Evolutionary conservation across 2,113 vertebrate species (phyloP).

Genomic region (Thryonomys swinderianus): DNA sequence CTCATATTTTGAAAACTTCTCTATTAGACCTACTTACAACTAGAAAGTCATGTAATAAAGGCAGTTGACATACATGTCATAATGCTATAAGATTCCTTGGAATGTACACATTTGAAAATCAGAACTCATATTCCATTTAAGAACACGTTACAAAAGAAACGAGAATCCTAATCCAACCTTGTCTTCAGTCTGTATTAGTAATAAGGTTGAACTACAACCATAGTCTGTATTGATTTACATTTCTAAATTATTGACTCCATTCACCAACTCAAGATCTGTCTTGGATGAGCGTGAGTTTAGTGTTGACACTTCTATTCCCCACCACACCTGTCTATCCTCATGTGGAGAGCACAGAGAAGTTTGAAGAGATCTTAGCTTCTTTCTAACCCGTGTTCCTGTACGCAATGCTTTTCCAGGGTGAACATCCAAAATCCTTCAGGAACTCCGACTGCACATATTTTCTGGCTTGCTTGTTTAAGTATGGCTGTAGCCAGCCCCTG

Average conservation of each 20-base stretch:
- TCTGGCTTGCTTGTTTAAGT: background rate
- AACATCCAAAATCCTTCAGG: background rate
- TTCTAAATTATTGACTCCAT: background rate
- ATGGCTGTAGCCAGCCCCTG: background rate
- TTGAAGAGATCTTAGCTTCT: background rate
- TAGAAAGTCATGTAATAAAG: background rate
- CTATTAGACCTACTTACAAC: background rate
- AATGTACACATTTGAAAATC: background rate
- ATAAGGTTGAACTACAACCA: background rate
- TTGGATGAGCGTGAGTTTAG: too few species aligned
- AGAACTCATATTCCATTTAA: background rate
- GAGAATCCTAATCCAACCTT: background rate
- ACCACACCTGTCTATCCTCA: constrained; percentile 9
- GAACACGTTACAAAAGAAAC: background rate
- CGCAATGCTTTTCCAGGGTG: background rate
- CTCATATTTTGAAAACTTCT: background rate
- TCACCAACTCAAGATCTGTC: too few species aligned
- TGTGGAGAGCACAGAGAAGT: background rate
- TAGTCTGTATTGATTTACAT: background rate
- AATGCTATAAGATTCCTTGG: background rate
- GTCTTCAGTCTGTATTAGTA: background rate
- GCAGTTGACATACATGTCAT: background rate
- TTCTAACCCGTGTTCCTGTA: background rate
- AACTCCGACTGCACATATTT: background rate
- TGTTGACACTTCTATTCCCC: too few species aligned